These are phyloP conservation scores for Elegia similella DNA, from an alignment of 2,888 invertebrate species.

Conservation along the genomic window DNA sequence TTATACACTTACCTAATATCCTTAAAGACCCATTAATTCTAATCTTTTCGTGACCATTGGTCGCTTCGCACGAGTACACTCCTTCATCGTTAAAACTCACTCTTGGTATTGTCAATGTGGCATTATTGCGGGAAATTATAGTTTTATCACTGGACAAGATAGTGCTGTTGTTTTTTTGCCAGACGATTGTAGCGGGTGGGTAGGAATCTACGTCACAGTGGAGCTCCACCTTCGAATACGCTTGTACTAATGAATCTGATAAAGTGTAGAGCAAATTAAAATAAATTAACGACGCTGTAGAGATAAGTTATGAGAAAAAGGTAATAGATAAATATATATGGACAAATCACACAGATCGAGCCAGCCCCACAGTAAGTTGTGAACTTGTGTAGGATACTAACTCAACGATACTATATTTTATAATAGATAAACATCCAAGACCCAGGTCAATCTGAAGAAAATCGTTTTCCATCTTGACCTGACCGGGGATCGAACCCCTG, in stretches of 20 bases:
- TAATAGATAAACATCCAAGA: too few relatives aligned
- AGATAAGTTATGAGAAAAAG: too few relatives aligned
- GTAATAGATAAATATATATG: too few relatives aligned
- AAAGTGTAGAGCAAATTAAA: conserved; percentile 17
- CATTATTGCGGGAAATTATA: conserved; percentile 39
- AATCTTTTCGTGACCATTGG: conserved; percentile 65
- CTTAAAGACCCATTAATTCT: conserved; percentile 45
- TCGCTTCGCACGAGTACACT: conserved; percentile 74
- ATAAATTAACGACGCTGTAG: too few relatives aligned
- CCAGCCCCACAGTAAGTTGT: too few relatives aligned
- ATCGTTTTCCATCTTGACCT: too few relatives aligned
- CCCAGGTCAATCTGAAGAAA: too few relatives aligned
- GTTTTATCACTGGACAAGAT: conserved; percentile 35
- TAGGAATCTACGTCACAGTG: conserved; percentile 47
- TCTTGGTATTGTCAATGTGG: conserved; percentile 44
- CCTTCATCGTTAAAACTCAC: conserved; percentile 65
- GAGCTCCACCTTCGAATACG: conserved; percentile 51
- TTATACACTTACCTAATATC: conserved; percentile 54
- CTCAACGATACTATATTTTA: too few relatives aligned
- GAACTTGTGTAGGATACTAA: too few relatives aligned
- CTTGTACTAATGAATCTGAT: conserved; percentile 52
- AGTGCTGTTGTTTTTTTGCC: conserved; percentile 60
- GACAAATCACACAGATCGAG: too few relatives aligned
- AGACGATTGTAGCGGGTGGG: conserved; percentile 42
- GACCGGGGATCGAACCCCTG: too few relatives aligned